phyloP scores from a whole-genome alignment of 1,140 invertebrate species.

The Bombus haemorrhoidalis region DNA sequence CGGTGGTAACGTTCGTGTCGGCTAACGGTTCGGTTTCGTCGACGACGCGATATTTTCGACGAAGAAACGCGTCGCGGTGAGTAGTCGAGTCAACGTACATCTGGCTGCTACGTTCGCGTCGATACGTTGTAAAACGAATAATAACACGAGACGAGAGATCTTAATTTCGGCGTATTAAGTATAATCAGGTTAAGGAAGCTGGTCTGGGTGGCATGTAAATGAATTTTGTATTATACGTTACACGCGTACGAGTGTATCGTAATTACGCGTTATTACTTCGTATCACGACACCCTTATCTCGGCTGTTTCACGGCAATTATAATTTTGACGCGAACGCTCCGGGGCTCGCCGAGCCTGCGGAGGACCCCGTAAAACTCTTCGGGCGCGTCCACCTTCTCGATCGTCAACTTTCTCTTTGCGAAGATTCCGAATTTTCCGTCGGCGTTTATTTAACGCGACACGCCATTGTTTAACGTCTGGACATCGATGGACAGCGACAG shows the following conservation, averaged over 20 bases:
- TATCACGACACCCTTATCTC: background rate
- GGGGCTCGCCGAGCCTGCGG: no score
- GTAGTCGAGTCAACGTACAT: no score
- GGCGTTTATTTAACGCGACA: no score
- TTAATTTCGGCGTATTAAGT: background rate
- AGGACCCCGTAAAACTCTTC: no score
- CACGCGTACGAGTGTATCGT: background rate
- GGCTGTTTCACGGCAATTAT: background rate
- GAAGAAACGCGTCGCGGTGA: no score
- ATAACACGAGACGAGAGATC: background rate
- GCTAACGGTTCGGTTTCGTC: no score
- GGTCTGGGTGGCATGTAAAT: background rate
- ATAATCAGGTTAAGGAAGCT: background rate
- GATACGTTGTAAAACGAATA: background rate
- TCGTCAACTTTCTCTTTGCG: rapidly evolving
- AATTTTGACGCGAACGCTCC: no score
- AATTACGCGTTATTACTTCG: background rate
- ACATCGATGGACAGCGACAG: rapidly evolving
- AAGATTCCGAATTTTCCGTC: no score
- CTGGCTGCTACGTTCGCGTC: no score
- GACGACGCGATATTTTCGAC: no score
- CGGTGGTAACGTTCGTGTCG: no score
- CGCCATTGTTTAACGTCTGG: rapidly evolving
- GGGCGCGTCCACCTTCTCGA: no score
- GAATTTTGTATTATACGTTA: background rate